Conservation (phyloP, 2,888 invertebrate genomes). For the Phyto melanocephala region DNA sequence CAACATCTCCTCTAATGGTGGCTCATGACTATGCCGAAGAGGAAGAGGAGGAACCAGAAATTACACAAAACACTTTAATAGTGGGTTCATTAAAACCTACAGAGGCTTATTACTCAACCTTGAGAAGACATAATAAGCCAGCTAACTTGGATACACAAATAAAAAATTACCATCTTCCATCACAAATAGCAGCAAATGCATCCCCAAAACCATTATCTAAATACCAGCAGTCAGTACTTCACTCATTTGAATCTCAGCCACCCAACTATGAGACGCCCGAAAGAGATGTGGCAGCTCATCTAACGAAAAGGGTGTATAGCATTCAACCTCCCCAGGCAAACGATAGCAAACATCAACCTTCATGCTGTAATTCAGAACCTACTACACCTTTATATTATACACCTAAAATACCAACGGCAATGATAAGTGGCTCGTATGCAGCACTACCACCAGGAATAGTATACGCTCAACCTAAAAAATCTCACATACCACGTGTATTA, state of each 20-base stretch:
- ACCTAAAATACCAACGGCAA: constrained; percentile 57
- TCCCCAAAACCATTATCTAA: not conserved
- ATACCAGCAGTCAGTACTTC: constrained; percentile 65
- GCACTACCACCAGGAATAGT: constrained; percentile 51
- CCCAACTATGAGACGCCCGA: constrained; percentile 55
- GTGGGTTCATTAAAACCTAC: constrained; percentile 81
- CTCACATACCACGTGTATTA: constrained; percentile 70
- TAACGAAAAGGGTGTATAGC: constrained; percentile 74
- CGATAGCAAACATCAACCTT: constrained; percentile 47
- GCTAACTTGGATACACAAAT: constrained; percentile 27
- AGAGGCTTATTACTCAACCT: constrained; percentile 68
- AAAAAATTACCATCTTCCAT: constrained; percentile 18
- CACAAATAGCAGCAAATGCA: not conserved
- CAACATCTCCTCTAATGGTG: constrained; percentile 79
- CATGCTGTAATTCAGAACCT: constrained; percentile 52
- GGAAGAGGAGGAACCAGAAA: constrained; percentile 78
- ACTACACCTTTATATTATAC: constrained; percentile 43
- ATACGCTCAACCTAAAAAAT: constrained; percentile 73
- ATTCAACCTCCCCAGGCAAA: constrained; percentile 68
- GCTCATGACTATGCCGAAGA: constrained; percentile 78
- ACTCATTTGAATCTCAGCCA: constrained; percentile 62
- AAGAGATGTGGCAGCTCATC: constrained; percentile 69
- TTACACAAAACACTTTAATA: constrained; percentile 80
- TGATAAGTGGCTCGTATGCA: constrained; percentile 66
- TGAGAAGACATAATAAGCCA: constrained; percentile 63